phyloP scores from a whole-genome alignment of 1,140 invertebrate genomes.

The Lepidurus packardi region DNA sequence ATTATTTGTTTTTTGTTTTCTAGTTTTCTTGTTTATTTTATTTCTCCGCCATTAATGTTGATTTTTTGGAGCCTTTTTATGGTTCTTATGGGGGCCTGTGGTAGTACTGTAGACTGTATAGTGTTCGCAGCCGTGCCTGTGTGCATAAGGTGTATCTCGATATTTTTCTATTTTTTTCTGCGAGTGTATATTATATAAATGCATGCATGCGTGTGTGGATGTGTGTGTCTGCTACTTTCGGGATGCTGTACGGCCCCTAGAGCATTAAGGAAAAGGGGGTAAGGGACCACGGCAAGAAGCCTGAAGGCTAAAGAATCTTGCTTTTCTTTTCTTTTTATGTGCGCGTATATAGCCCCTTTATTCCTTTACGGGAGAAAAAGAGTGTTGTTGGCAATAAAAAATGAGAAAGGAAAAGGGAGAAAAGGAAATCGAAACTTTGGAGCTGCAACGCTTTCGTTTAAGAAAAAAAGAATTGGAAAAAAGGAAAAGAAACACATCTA shows the following conservation, averaged over 20 bases:
- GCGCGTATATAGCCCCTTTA: not conserved
- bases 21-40: not conserved
- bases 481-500: not conserved
- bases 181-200: not conserved
- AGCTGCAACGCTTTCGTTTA: not conserved
- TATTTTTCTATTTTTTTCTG: too few relatives aligned
- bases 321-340: not conserved
- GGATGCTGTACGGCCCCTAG: not conserved
- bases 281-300: not conserved
- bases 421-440: constrained; percentile 16
- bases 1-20: not conserved
- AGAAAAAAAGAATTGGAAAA: too few relatives aligned
- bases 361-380: not conserved
- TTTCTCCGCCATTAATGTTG: not conserved
- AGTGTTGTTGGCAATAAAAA: not conserved
- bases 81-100: not conserved
- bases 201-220: not conserved
- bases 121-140: not conserved
- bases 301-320: not conserved
- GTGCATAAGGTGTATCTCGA: not conserved
- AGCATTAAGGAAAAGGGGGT: not conserved
- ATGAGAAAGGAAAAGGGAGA: not conserved
- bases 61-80: not conserved
- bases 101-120: not conserved
- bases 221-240: not conserved